Percentiles rank a stretch among this genome's conserved stretches.
phyloP scores from a whole-genome alignment of 35 echinoderm and acorn worm species.

The Nesometra sesokonis region DNA sequence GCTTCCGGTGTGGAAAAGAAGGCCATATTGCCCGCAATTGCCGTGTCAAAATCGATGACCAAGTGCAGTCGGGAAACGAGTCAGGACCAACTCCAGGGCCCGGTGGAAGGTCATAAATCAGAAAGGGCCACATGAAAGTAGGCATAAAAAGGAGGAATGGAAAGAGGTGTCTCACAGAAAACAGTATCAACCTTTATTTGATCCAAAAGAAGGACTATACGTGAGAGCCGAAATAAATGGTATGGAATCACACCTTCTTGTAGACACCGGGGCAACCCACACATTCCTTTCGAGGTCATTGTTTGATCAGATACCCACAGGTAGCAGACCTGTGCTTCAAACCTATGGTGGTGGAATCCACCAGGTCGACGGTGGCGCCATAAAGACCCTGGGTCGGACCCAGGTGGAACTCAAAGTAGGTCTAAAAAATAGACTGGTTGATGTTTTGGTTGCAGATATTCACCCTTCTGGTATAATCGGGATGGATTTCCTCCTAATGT shows the following conservation, averaged over 20 bases:
- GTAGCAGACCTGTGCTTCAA: neutral
- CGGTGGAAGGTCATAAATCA: neutral
- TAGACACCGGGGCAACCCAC: constrained; percentile 20
- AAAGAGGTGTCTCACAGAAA: no score
- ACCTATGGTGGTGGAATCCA: neutral
- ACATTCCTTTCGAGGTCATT: neutral
- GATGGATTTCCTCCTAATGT: neutral
- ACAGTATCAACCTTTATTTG: neutral
- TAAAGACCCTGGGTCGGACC: neutral
- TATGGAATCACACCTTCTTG: neutral
- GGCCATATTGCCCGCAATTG: constrained; percentile 14
- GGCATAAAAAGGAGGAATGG: neutral
- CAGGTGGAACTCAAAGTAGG: neutral
- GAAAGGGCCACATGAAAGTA: neutral
- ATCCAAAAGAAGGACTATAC: constrained; percentile 30
- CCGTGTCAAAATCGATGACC: neutral
- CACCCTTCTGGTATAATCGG: neutral
- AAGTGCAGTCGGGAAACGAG: constrained; percentile 4
- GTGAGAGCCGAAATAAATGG: neutral
- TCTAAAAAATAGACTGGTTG: neutral
- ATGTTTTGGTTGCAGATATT: neutral
- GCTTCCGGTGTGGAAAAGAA: constrained; percentile 4
- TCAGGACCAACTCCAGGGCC: constrained; percentile 4
- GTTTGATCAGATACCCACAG: neutral
- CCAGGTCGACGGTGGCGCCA: neutral